Evolutionary conservation across 2,113 vertebrate species (phyloP).

Genomic region (Perca fluviatilis): DNA sequence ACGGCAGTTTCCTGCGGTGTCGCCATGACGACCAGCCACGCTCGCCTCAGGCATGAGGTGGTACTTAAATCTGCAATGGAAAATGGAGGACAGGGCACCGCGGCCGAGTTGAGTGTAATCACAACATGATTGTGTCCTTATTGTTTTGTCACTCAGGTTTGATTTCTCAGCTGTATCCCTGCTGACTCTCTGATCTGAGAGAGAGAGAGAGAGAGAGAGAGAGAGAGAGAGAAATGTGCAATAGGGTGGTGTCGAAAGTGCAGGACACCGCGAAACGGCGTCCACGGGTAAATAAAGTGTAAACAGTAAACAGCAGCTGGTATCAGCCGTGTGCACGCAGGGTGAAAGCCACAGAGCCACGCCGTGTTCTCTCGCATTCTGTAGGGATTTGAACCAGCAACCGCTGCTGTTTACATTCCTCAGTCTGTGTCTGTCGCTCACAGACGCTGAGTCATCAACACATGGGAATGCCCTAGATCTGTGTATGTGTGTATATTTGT

Average conservation of each 20-base stretch:
- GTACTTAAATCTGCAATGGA: no score
- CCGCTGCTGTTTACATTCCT: constrained; percentile 70
- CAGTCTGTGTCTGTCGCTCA: constrained; percentile 50
- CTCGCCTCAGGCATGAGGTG: no score
- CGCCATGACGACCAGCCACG: no score
- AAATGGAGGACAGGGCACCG: no score
- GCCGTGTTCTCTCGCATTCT: constrained; percentile 8
- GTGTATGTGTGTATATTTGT: constrained; percentile 2
- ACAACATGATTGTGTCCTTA: neutral
- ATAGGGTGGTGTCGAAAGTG: constrained; percentile 9
- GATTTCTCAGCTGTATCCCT: constrained; percentile 1
- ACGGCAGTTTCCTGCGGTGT: no score
- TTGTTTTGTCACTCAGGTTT: constrained; percentile 17
- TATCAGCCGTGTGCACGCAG: constrained; percentile 9
- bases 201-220: constrained; percentile 2
- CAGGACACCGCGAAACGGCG: neutral
- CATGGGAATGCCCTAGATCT: constrained; percentile 38
- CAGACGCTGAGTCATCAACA: constrained; percentile 68
- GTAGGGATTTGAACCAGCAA: constrained; percentile 66
- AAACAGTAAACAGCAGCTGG: constrained; percentile 41
- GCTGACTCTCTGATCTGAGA: neutral
- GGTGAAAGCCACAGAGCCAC: constrained; percentile 12
- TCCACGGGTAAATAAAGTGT: constrained; percentile 3
- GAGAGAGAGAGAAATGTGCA: neutral
- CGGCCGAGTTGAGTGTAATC: no score